Base-by-base conservation (phyloP, 2,113 vertebrate genomes). In the Tachysurus vachellii region DNA sequence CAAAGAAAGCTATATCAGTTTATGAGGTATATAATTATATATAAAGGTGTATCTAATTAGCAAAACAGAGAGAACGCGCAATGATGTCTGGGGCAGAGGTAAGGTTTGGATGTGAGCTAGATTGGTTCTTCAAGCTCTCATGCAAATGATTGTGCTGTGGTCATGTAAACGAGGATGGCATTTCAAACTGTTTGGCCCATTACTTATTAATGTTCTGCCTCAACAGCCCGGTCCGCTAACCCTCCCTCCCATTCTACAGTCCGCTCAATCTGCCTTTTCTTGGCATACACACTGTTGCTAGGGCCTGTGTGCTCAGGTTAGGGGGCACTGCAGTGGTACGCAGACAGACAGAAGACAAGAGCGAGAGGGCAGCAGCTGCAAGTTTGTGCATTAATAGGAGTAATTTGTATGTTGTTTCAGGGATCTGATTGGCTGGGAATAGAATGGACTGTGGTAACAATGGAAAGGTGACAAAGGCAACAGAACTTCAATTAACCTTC, bases 181-280 rank as follows among this genome's bases (percentile, higher is more conserved):
- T 93, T 95, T 95, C 92, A 94, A 94, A 94, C 94, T 92, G 94
- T 93, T 94, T 94, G 93, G 93, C 93, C 94, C 94, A 95, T 95
- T 94, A 95, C 93, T 95, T 96, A 95, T 95, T 95, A 94, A 95
- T 96, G 94, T 94, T 94, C 90, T 93, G 93, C 84, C 79, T 93
- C 91, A 91, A 90, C 89, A 88, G n/a, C 11, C 26, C 61, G 26
- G 64, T 89, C 92, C 83, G 91, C 88, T 91, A 92, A 91, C 87
- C 92, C 90, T 85, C 87, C 13, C 84, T 84, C 80, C 70, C 61
- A 85, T 84, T 13, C 82, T 80, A 86, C 84, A 54, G 83, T 80
- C 80, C 71, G 68, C 28, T 17, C 6, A 1, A 50, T 4, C 76
- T 92, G 31, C 36, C 88, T 93, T 93, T 91, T 88, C 26, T 91